These are phyloP conservation scores for Capromys pilorides DNA, from an alignment of 2,797 vertebrate genomes.

Conservation along the genomic window DNA sequence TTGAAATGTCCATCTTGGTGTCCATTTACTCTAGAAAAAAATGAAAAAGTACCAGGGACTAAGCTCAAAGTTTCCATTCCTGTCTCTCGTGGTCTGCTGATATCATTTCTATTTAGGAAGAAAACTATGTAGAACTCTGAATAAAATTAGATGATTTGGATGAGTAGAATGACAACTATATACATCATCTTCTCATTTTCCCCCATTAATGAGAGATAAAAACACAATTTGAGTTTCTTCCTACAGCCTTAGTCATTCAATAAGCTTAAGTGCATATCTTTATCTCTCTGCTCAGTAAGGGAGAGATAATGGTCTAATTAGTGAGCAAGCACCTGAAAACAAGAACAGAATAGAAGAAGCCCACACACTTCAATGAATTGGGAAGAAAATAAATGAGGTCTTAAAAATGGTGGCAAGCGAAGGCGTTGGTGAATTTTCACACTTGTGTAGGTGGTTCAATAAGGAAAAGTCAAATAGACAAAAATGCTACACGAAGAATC, in stretches of 20 bases:
- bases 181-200: conserved; percentile 45
- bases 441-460: conserved; percentile 20
- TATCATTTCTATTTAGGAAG: conserved; percentile 11
- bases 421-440: conserved; percentile 13
- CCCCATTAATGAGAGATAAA: conserved; percentile 57
- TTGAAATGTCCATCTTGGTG: neutral
- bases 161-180: conserved; percentile 48
- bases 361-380: conserved; percentile 50
- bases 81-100: conserved; percentile 60
- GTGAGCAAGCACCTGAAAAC: conserved; percentile 50
- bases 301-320: conserved; percentile 62
- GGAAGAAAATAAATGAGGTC: conserved; percentile 34
- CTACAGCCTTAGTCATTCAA: conserved; percentile 50
- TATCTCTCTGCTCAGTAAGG: conserved; percentile 50
- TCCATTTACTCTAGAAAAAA: neutral
- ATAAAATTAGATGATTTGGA: conserved; percentile 46
- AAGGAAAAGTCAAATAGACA: neutral
- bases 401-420: conserved; percentile 43
- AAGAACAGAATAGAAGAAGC: conserved; percentile 54
- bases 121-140: conserved; percentile 48
- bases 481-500: conserved; percentile 37
- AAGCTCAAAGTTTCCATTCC: conserved; percentile 35
- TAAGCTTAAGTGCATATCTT: conserved; percentile 43
- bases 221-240: conserved; percentile 38
- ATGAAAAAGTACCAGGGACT: neutral